Evolutionary conservation across 2,888 invertebrate species (phyloP).

Genomic region (Tachina fera): DNA sequence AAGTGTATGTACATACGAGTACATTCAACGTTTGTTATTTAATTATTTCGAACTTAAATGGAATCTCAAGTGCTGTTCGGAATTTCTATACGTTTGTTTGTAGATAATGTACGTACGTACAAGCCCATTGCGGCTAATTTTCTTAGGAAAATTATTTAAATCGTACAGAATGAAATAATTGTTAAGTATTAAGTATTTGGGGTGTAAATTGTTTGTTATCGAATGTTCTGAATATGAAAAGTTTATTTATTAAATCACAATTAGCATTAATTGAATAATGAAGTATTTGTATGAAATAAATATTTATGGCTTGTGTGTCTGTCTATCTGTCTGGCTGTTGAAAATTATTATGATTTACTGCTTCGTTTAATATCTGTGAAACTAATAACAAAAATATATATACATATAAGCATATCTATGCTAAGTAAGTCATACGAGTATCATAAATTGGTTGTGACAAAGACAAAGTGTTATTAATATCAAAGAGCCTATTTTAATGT

Average conservation of each 20-base stretch:
- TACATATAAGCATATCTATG: not conserved
- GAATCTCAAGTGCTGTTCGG: constrained; percentile 8
- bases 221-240: constrained; percentile 12
- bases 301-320: constrained; percentile 36
- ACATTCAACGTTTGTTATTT: constrained; percentile 1
- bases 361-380: constrained; percentile 10
- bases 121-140: not conserved
- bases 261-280: constrained; percentile 44
- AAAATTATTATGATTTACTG: constrained; percentile 49
- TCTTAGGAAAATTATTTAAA: constrained; percentile 11
- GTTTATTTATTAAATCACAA: constrained; percentile 50
- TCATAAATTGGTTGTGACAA: constrained; percentile 13
- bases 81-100: not conserved
- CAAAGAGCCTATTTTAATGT: not conserved
- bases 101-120: not conserved
- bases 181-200: constrained; percentile 3
- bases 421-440: not conserved
- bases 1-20: not conserved
- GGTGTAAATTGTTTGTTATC: constrained; percentile 41
- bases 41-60: not conserved
- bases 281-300: constrained; percentile 16
- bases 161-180: too few relatives aligned
- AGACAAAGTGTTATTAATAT: not conserved
- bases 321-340: constrained; percentile 6
- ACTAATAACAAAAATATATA: constrained; percentile 14